These are phyloP conservation scores for Charanyca ferruginea DNA, from an alignment of 2,888 invertebrate species.

Conservation along the genomic window DNA sequence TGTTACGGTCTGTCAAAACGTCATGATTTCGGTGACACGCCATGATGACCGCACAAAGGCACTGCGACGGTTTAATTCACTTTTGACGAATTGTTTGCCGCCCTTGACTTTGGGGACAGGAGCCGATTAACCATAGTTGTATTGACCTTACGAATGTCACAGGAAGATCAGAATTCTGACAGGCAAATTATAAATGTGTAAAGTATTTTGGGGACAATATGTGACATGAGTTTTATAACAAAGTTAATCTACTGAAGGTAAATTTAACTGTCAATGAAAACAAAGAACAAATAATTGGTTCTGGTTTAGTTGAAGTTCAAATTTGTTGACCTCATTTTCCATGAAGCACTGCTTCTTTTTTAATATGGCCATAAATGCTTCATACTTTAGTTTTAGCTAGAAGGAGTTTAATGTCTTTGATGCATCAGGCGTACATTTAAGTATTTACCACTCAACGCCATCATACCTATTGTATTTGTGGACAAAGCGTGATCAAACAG, in stretches of 20 bases:
- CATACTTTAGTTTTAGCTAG: background rate
- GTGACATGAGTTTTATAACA: background rate
- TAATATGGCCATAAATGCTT: background rate
- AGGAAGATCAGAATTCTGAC: slow-evolving; percentile 40
- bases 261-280: background rate
- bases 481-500: slow-evolving; percentile 5
- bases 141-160: slow-evolving; percentile 53
- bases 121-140: slow-evolving; percentile 52
- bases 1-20: slow-evolving; percentile 68
- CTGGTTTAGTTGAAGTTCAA: no score
- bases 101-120: slow-evolving; percentile 69
- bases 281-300: background rate
- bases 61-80: slow-evolving; percentile 61
- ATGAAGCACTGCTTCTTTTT: background rate
- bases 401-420: background rate
- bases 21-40: slow-evolving; percentile 68
- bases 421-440: background rate
- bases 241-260: background rate
- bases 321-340: background rate
- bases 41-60: slow-evolving; percentile 71
- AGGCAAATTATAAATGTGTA: slow-evolving; percentile 24
- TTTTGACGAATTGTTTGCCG: slow-evolving; percentile 57
- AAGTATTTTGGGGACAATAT: slow-evolving; percentile 1
- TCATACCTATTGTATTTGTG: background rate
- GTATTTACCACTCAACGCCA: background rate